Evolutionary conservation across 2,888 invertebrate species (phyloP).

Genomic region (Anticlea derivata): DNA sequence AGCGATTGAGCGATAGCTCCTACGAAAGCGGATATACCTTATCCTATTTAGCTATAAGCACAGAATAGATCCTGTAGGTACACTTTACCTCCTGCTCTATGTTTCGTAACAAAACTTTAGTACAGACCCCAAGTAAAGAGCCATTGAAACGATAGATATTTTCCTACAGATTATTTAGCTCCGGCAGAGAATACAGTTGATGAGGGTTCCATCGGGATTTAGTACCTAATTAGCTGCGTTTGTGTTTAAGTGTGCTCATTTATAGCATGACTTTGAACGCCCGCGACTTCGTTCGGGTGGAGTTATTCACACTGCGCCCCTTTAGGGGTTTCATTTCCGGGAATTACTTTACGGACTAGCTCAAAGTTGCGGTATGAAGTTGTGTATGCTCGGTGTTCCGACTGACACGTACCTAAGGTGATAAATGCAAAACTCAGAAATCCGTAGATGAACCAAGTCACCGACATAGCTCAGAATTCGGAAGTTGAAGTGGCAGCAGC

Average conservation of each 20-base stretch:
- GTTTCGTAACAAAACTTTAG: not conserved
- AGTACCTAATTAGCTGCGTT: conserved; percentile 26
- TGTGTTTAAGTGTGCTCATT: conserved; percentile 17
- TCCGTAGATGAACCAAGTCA: no score
- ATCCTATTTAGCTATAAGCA: not conserved
- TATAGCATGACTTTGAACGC: conserved; percentile 1
- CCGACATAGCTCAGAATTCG: no score
- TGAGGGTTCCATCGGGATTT: conserved; percentile 27
- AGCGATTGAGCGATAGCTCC: no score
- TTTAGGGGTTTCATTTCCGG: no score
- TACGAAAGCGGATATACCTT: not conserved
- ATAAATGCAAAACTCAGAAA: no score
- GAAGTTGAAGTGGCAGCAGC: no score
- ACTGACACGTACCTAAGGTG: no score
- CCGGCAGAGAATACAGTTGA: conserved; percentile 15
- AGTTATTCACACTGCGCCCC: no score
- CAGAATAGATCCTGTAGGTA: no score
- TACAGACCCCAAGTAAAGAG: conserved; percentile 11
- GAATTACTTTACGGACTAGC: no score
- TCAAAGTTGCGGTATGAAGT: no score
- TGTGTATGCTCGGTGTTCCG: no score
- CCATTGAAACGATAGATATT: conserved; percentile 20
- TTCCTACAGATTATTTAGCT: conserved; percentile 16
- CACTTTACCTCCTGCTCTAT: not conserved
- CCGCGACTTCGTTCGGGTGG: not conserved